These are phyloP conservation scores for Erebia epiphron DNA, from an alignment of 2,888 invertebrate species.

Conservation along the genomic window DNA sequence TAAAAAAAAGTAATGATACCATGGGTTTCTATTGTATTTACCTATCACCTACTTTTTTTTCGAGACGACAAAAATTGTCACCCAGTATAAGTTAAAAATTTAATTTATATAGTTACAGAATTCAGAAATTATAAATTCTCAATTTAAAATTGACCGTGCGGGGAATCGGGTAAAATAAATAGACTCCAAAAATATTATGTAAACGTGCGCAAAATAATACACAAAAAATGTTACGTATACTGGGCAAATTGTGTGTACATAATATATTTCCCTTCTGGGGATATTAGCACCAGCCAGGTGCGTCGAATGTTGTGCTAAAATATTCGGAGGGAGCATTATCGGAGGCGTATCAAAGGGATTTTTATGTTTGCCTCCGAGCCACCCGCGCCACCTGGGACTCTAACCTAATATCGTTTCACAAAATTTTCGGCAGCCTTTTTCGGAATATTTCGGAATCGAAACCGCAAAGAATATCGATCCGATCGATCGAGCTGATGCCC, in stretches of 20 bases:
- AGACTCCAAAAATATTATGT: background rate
- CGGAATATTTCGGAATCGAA: background rate
- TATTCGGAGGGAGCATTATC: background rate
- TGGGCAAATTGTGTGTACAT: background rate
- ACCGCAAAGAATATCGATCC: background rate
- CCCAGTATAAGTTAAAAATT: too few species aligned
- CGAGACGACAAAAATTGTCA: too few species aligned
- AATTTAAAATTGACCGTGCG: too few species aligned
- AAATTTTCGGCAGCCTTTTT: constrained; percentile 6
- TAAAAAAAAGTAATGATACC: too few species aligned
- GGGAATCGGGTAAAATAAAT: background rate
- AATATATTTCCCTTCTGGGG: constrained; percentile 3
- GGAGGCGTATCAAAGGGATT: constrained; percentile 14
- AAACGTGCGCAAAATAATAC: background rate
- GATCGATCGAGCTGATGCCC: too few species aligned
- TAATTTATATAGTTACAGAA: too few species aligned
- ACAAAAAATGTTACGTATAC: background rate
- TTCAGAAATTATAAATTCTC: too few species aligned
- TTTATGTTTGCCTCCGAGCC: constrained; percentile 7
- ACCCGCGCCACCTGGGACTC: constrained; percentile 15
- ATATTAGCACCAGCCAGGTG: constrained; percentile 7
- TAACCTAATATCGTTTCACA: background rate
- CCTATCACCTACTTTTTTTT: too few species aligned
- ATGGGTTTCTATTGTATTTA: too few species aligned
- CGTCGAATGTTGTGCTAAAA: constrained; percentile 14